Evolutionary conservation across 2,113 vertebrate genomes (phyloP), one percentile per base, ranked within the genome.

Genomic region (Prietella phreatophila): DNA sequence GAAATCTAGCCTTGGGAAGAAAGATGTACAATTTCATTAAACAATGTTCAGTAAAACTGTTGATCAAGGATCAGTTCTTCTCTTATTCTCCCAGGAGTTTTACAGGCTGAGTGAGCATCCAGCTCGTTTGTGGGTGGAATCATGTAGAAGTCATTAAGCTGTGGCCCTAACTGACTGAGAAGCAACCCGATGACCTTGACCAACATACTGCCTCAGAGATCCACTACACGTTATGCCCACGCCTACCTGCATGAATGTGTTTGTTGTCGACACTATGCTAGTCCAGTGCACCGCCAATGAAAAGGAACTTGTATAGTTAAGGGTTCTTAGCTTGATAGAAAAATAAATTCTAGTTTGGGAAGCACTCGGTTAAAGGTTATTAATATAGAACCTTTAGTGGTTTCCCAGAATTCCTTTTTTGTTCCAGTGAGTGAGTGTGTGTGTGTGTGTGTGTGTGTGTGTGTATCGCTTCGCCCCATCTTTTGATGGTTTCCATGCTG

Each of bases 401-500:
- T n/a, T 79, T 79, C 19, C 27, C 76, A 53, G 27, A 58, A 22
- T 81, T 30, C 0, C 13, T 17, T 15, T 30, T 19, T 42, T 42
- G 3, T 53, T 80, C 53, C 14, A 55, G 55, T 5, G 17, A 15
- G 5, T n/a, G 22, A 27, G 17, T 50, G 11, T 47, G 6, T 47
- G 14, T 55, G 1, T 78, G n/a, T n/a, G n/a, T n/a, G n/a, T n/a
- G n/a, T n/a, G 22, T 50, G 17, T 50, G 11, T 47, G 6, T 47
- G 14, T 55, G 1, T 78, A n/a, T 78, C 5, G 2, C 25, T 30
- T 79, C 5, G 1, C 55, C 13, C 76, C 10, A 53, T 50, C 50
- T 80, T 33, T 36, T 17, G 39, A 60, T 14, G 25, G 11, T 79
- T 78, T 84, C 82, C 87, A 67, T 88, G 87, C 82, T 84, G 82